Base-by-base conservation (phyloP, 2,113 vertebrate species). In the Lamprologus sp. region DNA sequence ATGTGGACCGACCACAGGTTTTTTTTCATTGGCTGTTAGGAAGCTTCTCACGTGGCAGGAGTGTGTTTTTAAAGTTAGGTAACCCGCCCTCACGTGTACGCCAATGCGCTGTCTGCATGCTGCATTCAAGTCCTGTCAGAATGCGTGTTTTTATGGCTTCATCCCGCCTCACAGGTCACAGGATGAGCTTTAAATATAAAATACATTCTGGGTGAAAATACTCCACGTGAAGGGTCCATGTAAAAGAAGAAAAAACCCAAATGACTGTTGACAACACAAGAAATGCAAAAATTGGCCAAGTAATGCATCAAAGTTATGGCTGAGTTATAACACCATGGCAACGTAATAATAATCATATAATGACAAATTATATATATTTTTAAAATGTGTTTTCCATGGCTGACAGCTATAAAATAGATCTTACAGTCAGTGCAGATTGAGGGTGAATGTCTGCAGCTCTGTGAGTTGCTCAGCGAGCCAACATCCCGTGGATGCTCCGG, bases 81-180 rank as follows among this genome's bases (percentile, higher is more conserved):
- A 96, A 96, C 77, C 2, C 12, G 3, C 9, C 4, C 7, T 83
- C 95, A 96, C 94, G 87, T 96, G 95, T 86, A 77, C 14, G 51
- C 14, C 91, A 94, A 94, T 81, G 79, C 35, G 6, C 53, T 79
- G 33, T 26, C 35, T 58, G 21, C 21, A 13, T 51, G 81, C 42
- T 82, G 79, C 42, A 10, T 77, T 83, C 47, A 47, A 0, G 14
- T 37, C 17, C 53, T 60, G 49, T 42, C 5, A 56, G 33, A 77
- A 77, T 31, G 9, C 1, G 23, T 49, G 5, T 9, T 70, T 70
- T 15, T 1, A 70, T 23, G 4, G 35, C 7, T 70, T 21, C 35
- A 23, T 70, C 11, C 35, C n/a, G 11, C 35, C 12, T 70, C 35
- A 14, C 63, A 40, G 65, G 0, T 42, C 35, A 75, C 40, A 75